Percentiles rank a stretch among this genome's conserved stretches.
phyloP scores from a whole-genome alignment of 2,113 vertebrate species.

The Lycaon pictus region DNA sequence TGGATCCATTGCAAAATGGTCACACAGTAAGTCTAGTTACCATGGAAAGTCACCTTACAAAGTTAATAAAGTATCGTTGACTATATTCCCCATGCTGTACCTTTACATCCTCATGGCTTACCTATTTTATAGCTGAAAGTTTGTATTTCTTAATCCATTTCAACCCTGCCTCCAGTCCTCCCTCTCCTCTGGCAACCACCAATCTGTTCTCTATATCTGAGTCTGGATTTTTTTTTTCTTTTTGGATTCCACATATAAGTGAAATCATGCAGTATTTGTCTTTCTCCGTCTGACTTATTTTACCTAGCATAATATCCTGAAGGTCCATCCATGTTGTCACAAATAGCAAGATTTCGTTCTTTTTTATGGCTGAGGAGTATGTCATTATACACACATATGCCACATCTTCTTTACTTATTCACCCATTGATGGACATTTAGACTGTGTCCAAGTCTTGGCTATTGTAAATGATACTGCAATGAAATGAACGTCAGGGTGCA shows the following conservation, averaged over 20 bases:
- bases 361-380: background rate
- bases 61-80: background rate
- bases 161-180: background rate
- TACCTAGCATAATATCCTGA: background rate
- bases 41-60: background rate
- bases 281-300: background rate
- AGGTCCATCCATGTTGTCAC: background rate
- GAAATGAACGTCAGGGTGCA: background rate
- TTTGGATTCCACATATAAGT: background rate
- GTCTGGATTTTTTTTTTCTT: background rate
- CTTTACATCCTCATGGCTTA: background rate
- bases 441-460: background rate
- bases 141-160: background rate
- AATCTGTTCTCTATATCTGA: background rate
- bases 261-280: background rate
- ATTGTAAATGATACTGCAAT: background rate
- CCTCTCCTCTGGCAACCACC: background rate
- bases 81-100: background rate
- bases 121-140: background rate
- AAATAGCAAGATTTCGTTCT: background rate
- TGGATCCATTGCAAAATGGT: background rate
- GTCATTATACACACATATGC: background rate
- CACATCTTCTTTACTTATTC: background rate
- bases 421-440: background rate
- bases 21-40: background rate